Evolutionary conservation across 2,888 invertebrate species (phyloP).

Genomic region (Phoenoteleia sp.): DNA sequence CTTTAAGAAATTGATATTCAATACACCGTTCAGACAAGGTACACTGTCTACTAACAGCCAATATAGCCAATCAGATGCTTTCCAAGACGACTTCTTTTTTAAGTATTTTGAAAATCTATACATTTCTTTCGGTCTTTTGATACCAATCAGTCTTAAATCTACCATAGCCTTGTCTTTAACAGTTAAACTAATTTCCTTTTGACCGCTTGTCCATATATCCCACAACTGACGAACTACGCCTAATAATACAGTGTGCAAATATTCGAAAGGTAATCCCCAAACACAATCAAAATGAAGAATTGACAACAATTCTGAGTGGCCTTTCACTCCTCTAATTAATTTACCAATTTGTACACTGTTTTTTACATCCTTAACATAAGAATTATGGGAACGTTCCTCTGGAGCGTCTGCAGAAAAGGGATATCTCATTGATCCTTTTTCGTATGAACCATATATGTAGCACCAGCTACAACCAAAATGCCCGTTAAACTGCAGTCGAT

Average conservation of each 20-base stretch:
- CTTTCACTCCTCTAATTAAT: slow-evolving; percentile 59
- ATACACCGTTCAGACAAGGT: slow-evolving; percentile 48
- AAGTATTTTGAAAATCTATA: slow-evolving; percentile 48
- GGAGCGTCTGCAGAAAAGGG: neutral
- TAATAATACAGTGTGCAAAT: slow-evolving; percentile 53
- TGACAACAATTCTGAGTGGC: slow-evolving; percentile 25
- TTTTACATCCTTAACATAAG: slow-evolving; percentile 12
- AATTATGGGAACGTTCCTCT: neutral
- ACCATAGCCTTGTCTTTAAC: neutral
- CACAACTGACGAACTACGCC: slow-evolving; percentile 52
- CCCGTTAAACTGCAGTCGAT: slow-evolving; percentile 66
- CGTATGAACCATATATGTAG: slow-evolving; percentile 48
- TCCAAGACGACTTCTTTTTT: slow-evolving; percentile 23
- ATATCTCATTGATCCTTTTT: neutral
- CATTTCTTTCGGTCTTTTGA: slow-evolving; percentile 56
- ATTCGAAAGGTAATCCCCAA: slow-evolving; percentile 49
- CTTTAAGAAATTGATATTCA: slow-evolving; percentile 26
- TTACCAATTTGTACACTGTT: neutral
- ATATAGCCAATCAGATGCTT: slow-evolving; percentile 46
- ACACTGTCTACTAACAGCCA: slow-evolving; percentile 55
- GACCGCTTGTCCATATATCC: slow-evolving; percentile 46
- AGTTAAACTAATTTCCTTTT: too few species aligned
- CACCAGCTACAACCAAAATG: slow-evolving; percentile 69
- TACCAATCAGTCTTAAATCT: slow-evolving; percentile 28
- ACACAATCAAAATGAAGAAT: slow-evolving; percentile 54